phyloP scores from a whole-genome alignment of 2,888 invertebrate genomes.

The Oxyscelio sp. region DNA sequence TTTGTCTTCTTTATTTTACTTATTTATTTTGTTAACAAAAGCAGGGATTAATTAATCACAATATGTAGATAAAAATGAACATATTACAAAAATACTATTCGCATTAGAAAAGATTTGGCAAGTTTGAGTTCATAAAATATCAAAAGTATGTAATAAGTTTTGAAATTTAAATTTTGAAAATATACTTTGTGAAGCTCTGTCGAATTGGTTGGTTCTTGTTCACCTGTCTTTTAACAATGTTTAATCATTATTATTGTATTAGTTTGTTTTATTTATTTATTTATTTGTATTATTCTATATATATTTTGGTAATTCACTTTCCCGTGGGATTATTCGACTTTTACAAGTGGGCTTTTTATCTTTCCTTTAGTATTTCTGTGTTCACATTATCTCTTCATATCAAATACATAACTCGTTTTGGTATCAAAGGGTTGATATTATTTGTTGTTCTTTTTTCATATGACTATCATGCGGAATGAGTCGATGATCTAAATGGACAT shows the following conservation, averaged over 20 bases:
- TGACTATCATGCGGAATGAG: slow-evolving; percentile 82
- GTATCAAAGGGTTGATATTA: slow-evolving; percentile 87
- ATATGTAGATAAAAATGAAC: slow-evolving; percentile 15
- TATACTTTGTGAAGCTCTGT: slow-evolving; percentile 38
- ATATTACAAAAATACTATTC: slow-evolving; percentile 43
- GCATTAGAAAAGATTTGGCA: slow-evolving; percentile 32
- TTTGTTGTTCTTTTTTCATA: slow-evolving; percentile 70
- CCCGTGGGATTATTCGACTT: neutral
- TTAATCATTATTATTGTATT: slow-evolving; percentile 26
- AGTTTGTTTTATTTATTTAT: slow-evolving; percentile 39
- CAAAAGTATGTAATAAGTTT: slow-evolving; percentile 13
- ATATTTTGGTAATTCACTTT: slow-evolving; percentile 22
- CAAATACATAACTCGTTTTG: slow-evolving; percentile 84
- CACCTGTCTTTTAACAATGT: neutral
- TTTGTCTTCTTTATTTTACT: slow-evolving; percentile 2
- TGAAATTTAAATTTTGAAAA: slow-evolving; percentile 19
- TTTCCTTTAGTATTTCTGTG: no score
- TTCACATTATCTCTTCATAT: slow-evolving; percentile 80
- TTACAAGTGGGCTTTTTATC: slow-evolving; percentile 3
- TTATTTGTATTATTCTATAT: neutral
- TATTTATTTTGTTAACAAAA: neutral
- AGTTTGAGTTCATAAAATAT: slow-evolving; percentile 36
- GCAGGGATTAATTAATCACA: neutral
- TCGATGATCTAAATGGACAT: slow-evolving; percentile 84
- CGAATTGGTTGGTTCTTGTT: slow-evolving; percentile 14